Conservation (phyloP, 2,113 vertebrate species). For the Syngnathoides biaculeatus region DNA sequence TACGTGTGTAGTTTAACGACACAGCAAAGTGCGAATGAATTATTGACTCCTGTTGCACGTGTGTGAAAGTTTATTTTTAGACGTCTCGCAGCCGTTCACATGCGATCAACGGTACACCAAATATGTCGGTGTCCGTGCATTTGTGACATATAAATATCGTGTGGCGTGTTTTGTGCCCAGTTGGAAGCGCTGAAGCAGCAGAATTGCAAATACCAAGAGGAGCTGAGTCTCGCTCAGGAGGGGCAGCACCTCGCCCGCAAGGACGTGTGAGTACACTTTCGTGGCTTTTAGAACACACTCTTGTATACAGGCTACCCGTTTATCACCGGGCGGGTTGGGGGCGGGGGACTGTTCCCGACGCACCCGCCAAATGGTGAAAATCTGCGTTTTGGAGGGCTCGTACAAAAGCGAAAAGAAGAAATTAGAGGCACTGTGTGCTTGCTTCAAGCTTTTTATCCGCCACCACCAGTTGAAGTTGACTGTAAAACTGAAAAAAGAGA, state of each 20-base stretch:
- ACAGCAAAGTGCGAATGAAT: constrained; percentile 21
- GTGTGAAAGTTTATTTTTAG: constrained; percentile 14
- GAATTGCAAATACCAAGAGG: constrained; percentile 82
- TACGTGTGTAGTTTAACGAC: neutral
- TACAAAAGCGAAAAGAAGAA: no score
- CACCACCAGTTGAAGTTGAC: no score
- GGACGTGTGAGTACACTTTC: constrained; percentile 80
- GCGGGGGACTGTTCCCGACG: no score
- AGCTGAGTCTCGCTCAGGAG: constrained; percentile 80
- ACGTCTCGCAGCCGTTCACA: neutral
- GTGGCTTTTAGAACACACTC: no score
- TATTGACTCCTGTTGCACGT: constrained; percentile 29
- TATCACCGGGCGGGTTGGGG: no score
- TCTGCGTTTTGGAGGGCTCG: no score
- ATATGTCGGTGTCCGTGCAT: neutral
- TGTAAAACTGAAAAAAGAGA: no score
- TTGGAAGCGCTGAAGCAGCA: constrained; percentile 85
- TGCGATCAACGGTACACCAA: neutral
- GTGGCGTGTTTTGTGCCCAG: constrained; percentile 58
- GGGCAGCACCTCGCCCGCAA: constrained; percentile 78
- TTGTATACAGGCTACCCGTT: no score
- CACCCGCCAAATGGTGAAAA: no score
- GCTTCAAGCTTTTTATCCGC: no score
- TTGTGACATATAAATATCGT: neutral
- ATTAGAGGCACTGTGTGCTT: no score